These are phyloP conservation scores for Australoheros scitulus DNA, from an alignment of 2,113 vertebrate genomes.

Conservation along the genomic window DNA sequence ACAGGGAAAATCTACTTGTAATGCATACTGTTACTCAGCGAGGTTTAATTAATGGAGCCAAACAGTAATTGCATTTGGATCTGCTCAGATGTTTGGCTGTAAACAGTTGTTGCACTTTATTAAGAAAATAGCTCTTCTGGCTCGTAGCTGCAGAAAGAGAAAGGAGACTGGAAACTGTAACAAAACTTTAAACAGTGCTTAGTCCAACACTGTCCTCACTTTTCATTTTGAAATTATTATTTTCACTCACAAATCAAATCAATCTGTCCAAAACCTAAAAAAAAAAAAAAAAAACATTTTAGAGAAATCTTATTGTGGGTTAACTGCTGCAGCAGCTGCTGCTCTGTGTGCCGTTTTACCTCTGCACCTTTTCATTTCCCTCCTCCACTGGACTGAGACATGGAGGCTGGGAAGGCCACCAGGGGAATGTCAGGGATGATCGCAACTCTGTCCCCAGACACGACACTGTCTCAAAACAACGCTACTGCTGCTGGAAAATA, in stretches of 20 bases:
- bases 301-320: not conserved
- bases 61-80: slow-evolving; percentile 38
- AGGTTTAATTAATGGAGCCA: slow-evolving; percentile 41
- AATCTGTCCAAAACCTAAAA: not conserved
- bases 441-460: slow-evolving; percentile 24
- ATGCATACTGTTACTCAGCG: slow-evolving; percentile 1
- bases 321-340: not conserved
- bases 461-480: not conserved
- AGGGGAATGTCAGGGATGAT: slow-evolving; percentile 40
- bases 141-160: not conserved
- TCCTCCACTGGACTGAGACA: slow-evolving; percentile 60
- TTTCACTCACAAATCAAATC: not conserved
- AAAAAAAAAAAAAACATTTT: not conserved
- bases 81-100: slow-evolving; percentile 29
- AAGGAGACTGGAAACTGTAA: not conserved
- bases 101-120: slow-evolving; percentile 43
- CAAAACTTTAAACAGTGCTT: not conserved
- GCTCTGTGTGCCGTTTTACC: slow-evolving; percentile 16
- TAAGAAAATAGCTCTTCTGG: slow-evolving; percentile 33
- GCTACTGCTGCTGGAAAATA: not conserved
- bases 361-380: slow-evolving; percentile 53
- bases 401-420: slow-evolving; percentile 21
- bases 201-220: not conserved
- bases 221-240: not conserved
- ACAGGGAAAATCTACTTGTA: slow-evolving; percentile 9